phyloP scores from a whole-genome alignment of 2,888 invertebrate species.

The Acanthopleura granulata region DNA sequence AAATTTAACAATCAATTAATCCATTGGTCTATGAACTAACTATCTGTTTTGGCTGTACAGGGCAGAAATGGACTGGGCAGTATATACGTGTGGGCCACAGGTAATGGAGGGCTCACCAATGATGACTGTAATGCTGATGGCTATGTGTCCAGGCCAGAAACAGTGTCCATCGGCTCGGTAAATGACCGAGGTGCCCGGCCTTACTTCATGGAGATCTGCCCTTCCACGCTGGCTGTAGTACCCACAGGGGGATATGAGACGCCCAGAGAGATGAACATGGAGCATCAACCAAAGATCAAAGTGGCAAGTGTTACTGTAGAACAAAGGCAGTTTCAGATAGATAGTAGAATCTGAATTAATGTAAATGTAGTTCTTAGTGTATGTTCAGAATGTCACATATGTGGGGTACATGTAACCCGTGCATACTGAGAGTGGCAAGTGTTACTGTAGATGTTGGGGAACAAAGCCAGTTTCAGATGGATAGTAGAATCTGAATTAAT shows the following conservation, averaged over 20 bases:
- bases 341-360: too few species aligned
- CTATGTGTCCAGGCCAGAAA: slow-evolving; percentile 62
- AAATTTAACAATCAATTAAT: too few species aligned
- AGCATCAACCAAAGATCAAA: slow-evolving; percentile 46
- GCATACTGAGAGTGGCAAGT: too few species aligned
- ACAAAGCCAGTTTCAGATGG: too few species aligned
- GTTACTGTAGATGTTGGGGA: too few species aligned
- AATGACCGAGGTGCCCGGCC: slow-evolving; percentile 51
- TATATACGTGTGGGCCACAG: slow-evolving; percentile 67
- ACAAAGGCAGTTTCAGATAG: too few species aligned
- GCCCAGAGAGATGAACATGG: not conserved
- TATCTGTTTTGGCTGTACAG: slow-evolving; percentile 32
- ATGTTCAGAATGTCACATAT: too few species aligned
- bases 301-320: slow-evolving; percentile 49
- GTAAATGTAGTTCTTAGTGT: too few species aligned
- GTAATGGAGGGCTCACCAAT: slow-evolving; percentile 62
- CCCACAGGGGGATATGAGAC: slow-evolving; percentile 52
- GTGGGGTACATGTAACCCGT: too few species aligned
- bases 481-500: too few species aligned
- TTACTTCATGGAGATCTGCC: slow-evolving; percentile 65
- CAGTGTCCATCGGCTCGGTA: slow-evolving; percentile 62
- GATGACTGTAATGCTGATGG: slow-evolving; percentile 67
- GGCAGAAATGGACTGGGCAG: slow-evolving; percentile 60
- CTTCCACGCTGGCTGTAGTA: slow-evolving; percentile 61
- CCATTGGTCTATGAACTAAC: too few species aligned